Evolutionary conservation across 1,140 invertebrate species (phyloP).

Genomic region (Acromyrmex echinatior): DNA sequence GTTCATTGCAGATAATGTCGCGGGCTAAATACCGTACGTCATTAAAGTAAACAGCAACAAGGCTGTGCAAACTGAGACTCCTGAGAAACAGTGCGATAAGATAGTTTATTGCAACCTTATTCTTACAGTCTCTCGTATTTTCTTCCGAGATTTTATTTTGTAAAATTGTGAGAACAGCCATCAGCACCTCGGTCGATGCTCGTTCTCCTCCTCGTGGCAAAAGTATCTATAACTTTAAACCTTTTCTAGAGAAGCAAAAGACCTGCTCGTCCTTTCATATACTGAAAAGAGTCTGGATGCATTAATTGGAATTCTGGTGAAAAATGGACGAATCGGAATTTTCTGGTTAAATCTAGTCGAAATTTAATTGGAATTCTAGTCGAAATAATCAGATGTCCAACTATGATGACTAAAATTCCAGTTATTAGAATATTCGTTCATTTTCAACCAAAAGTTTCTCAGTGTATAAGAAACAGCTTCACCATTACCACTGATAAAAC

Average conservation of each 20-base stretch:
- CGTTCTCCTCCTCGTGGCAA: not conserved
- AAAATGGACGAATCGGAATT: no score
- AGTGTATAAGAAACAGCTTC: not conserved
- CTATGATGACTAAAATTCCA: no score
- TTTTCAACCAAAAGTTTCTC: no score
- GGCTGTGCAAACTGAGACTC: slow-evolving; percentile 38
- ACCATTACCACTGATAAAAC: slow-evolving; percentile 1
- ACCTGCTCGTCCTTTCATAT: not conserved
- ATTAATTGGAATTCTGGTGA: no score
- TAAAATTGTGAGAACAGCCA: slow-evolving; percentile 24
- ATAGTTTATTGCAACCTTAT: not conserved
- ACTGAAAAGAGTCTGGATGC: no score
- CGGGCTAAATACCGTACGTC: slow-evolving; percentile 8
- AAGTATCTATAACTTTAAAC: not conserved
- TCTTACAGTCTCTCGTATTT: slow-evolving; percentile 3
- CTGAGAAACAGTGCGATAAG: slow-evolving; percentile 20
- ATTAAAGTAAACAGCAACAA: slow-evolving; percentile 12
- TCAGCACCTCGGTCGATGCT: not conserved
- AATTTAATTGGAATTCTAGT: no score
- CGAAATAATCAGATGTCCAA: no score
- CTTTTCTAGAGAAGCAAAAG: slow-evolving; percentile 1
- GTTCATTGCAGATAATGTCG: slow-evolving; percentile 13
- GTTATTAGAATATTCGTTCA: no score
- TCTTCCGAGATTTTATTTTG: slow-evolving; percentile 30
- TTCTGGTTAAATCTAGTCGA: no score